phyloP scores from a whole-genome alignment of 2,888 invertebrate genomes.

The Scaptomyza polygonia region DNA sequence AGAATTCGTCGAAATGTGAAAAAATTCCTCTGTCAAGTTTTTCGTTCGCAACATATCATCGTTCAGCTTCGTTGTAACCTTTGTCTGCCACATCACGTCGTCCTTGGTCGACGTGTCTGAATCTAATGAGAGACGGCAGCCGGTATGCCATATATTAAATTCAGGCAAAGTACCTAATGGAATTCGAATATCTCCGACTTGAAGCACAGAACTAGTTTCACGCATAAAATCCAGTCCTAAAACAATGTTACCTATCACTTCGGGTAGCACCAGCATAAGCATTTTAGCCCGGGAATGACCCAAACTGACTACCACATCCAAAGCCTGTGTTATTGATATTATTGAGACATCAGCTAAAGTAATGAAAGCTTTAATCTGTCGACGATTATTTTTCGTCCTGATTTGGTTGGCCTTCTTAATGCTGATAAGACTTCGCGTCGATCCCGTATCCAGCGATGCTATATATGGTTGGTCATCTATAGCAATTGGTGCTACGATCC shows the following conservation, averaged over 20 bases:
- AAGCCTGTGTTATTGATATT: background rate
- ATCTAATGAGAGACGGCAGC: background rate
- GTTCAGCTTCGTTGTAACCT: background rate
- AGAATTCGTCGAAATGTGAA: background rate
- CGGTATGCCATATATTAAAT: background rate
- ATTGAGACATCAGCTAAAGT: background rate
- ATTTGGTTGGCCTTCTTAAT: background rate
- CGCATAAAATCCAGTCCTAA: conserved; percentile 1
- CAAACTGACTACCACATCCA: background rate
- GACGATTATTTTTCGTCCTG: background rate
- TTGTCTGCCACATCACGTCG: background rate
- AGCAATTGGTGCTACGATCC: background rate
- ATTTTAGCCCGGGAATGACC: background rate
- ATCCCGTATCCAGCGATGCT: background rate
- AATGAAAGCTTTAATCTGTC: background rate
- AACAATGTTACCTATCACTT: background rate
- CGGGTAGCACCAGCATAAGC: background rate
- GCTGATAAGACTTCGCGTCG: background rate
- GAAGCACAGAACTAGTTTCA: background rate
- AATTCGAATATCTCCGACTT: background rate
- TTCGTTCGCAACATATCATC: background rate
- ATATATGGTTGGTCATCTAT: background rate
- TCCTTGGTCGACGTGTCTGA: too few relatives aligned
- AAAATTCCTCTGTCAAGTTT: background rate
- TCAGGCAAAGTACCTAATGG: background rate